Evolutionary conservation across 2,888 invertebrate species (phyloP).

Genomic region (Steinernema carpocapsae): DNA sequence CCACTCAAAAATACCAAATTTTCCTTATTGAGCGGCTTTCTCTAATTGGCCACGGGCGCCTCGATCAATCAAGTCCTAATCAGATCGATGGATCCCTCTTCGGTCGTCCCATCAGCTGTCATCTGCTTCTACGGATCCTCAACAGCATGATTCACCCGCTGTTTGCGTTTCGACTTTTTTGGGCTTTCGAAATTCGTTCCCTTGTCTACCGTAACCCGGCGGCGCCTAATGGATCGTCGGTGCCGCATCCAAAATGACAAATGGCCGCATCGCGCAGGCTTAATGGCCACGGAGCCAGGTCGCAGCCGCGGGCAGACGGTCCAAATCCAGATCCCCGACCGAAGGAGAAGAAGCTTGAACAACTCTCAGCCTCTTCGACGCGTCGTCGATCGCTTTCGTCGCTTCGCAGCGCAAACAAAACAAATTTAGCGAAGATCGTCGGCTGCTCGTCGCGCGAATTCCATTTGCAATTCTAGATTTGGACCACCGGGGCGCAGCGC

Average conservation of each 20-base stretch:
- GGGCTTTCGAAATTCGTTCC: background rate
- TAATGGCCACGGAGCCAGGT: background rate
- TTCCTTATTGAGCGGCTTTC: background rate
- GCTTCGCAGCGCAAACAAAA: conserved; percentile 32
- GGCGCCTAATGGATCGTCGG: background rate
- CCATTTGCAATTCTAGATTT: conserved; percentile 34
- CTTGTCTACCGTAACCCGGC: conserved; percentile 14
- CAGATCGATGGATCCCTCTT: background rate
- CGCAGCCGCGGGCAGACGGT: too few species aligned
- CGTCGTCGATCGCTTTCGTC: conserved; percentile 28
- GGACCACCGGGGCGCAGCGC: background rate
- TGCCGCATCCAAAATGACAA: conserved; percentile 28
- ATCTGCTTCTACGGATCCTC: background rate
- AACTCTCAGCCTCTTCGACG: conserved; percentile 32
- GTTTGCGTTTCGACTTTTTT: conserved; percentile 30
- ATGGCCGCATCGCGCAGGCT: conserved; percentile 4
- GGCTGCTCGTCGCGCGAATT: background rate
- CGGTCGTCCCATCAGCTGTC: background rate
- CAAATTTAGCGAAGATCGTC: conserved; percentile 24
- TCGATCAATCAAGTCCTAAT: too few species aligned
- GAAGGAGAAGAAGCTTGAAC: conserved; percentile 27
- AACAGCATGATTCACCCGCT: background rate
- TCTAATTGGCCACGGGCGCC: background rate
- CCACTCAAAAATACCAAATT: too few species aligned
- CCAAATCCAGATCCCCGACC: conserved; percentile 33